Evolutionary conservation across 2,797 vertebrate genomes (phyloP).

Genomic region (Aphelocoma californica): DNA sequence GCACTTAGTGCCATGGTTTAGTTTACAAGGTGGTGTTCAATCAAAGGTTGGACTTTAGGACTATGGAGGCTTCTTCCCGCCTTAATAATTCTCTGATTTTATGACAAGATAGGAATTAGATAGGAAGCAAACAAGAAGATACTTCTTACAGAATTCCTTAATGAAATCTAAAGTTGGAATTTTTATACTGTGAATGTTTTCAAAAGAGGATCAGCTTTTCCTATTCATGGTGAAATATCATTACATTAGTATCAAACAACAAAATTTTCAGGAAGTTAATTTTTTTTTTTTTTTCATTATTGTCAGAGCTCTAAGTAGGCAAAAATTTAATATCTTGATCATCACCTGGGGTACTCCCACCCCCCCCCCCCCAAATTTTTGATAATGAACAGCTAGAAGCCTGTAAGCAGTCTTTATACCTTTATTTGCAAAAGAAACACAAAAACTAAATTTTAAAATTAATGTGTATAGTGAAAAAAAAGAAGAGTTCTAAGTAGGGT

Average conservation of each 20-base stretch:
- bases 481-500: neutral
- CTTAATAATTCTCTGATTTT: neutral
- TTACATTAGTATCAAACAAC: neutral
- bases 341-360: accelerated
- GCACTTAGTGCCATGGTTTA: neutral
- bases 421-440: neutral
- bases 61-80: neutral
- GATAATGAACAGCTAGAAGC: neutral
- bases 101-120: neutral
- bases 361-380: accelerated
- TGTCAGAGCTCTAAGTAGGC: neutral
- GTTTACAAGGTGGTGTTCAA: neutral
- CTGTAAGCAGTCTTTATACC: neutral
- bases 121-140: neutral
- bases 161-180: neutral
- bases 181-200: neutral
- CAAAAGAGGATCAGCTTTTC: neutral
- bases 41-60: neutral
- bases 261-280: neutral
- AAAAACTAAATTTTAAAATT: neutral
- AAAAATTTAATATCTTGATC: neutral
- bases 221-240: neutral
- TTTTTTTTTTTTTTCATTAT: neutral
- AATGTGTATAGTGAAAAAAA: neutral
- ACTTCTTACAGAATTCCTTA: neutral